These are phyloP conservation scores for Apamea sordens DNA, from an alignment of 2,888 invertebrate species.

Conservation along the genomic window DNA sequence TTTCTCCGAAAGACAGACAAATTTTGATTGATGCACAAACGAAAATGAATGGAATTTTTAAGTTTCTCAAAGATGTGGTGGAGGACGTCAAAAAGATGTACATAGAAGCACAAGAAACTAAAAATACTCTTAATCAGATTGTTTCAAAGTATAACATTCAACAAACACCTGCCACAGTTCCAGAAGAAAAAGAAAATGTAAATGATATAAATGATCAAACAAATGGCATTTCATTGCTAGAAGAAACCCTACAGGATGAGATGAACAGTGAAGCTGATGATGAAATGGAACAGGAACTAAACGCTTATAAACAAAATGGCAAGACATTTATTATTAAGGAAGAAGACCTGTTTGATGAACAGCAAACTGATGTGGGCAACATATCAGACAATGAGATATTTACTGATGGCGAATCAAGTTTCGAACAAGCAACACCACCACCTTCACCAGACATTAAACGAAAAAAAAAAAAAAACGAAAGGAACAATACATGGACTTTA, in stretches of 20 bases:
- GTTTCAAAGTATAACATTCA: constrained; percentile 9
- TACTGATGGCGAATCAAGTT: constrained; percentile 3
- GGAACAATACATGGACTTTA: not conserved
- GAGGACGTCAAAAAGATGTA: not conserved
- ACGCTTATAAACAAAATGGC: not conserved
- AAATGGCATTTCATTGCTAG: not conserved
- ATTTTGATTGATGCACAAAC: constrained; percentile 4
- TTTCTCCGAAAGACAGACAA: constrained; percentile 1
- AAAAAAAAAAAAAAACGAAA: not conserved
- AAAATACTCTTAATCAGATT: not conserved
- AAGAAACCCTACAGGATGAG: constrained; percentile 6
- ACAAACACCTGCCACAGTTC: not conserved
- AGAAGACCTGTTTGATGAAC: not conserved
- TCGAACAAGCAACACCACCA: not conserved
- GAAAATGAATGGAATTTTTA: constrained; percentile 2
- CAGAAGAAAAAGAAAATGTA: not conserved
- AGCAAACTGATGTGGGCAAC: not conserved
- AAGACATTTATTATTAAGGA: not conserved
- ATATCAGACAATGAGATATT: not conserved
- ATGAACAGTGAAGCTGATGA: not conserved
- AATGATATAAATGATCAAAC: not conserved
- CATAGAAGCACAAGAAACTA: constrained; percentile 3
- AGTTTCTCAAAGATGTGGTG: constrained; percentile 1
- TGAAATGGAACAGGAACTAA: not conserved
- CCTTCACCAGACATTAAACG: not conserved